Evolutionary conservation across 1,140 invertebrate species (phyloP).

Genomic region (Gonioctena quinquepunctata): DNA sequence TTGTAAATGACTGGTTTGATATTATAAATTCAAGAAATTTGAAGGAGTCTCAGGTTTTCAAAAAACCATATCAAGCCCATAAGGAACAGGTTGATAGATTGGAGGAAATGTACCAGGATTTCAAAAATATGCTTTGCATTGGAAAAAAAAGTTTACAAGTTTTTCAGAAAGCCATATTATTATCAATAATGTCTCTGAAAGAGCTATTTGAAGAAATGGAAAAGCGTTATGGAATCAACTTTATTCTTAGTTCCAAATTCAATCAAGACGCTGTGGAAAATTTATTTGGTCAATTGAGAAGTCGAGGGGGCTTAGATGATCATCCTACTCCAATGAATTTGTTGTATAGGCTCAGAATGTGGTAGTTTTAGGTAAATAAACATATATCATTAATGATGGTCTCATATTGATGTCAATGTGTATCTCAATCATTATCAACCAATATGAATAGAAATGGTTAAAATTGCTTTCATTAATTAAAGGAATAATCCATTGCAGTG

Average conservation of each 20-base stretch:
- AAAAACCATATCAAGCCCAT: neutral
- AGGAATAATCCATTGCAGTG: too few relatives aligned
- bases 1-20: neutral
- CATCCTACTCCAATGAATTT: neutral
- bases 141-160: neutral
- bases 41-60: neutral
- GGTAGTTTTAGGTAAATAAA: neutral
- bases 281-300: neutral
- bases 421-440: too few relatives aligned
- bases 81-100: neutral
- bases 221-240: neutral
- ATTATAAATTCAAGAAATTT: neutral
- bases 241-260: neutral
- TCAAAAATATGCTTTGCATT: neutral
- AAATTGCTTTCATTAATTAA: too few relatives aligned
- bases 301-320: neutral
- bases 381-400: too few relatives aligned
- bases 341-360: neutral
- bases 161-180: neutral
- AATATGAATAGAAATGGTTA: too few relatives aligned
- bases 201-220: neutral
- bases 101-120: neutral
- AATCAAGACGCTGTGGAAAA: neutral
- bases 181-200: neutral
- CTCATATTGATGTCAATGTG: too few relatives aligned